A percentile compares a stretch with the other conserved stretches of the same genome.
Conservation (phyloP, 2,113 vertebrate genomes). For the Varanus salvator region DNA sequence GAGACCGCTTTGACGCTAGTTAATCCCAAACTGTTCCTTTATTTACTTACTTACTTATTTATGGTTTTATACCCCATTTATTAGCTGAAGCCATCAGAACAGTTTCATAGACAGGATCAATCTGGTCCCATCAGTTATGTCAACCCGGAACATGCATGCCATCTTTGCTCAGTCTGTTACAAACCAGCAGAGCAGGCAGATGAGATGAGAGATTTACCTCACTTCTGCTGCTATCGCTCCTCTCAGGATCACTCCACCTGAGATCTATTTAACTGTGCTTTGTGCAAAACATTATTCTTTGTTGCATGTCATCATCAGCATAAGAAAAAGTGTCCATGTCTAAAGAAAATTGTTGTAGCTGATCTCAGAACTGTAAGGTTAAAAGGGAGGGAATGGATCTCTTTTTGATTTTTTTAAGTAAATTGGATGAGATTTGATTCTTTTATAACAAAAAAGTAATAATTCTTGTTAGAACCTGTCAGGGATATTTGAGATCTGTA, state of each 20-base stretch:
- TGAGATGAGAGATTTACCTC: too few species aligned
- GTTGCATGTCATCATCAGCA: not conserved
- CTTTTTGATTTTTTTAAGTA: constrained; percentile 34
- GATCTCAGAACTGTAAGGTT: not conserved
- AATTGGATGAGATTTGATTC: constrained; percentile 15
- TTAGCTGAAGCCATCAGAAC: too few species aligned
- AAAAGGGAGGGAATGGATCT: accelerated
- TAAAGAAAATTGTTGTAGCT: not conserved
- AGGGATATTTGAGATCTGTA: constrained; percentile 2
- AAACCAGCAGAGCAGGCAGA: too few species aligned
- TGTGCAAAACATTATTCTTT: not conserved
- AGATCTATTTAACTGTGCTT: not conserved
- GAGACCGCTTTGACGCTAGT: too few species aligned
- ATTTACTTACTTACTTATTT: too few species aligned
- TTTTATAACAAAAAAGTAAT: constrained; percentile 27
- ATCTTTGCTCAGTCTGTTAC: too few species aligned
- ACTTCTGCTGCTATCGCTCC: too few species aligned
- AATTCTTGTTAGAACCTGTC: constrained; percentile 16
- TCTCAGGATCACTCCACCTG: not conserved
- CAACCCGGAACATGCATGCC: too few species aligned
- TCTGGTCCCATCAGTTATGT: too few species aligned
- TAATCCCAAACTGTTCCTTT: too few species aligned
- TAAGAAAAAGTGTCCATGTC: not conserved
- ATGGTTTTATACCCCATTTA: too few species aligned
- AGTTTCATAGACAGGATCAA: too few species aligned